Conservation (phyloP, 2,113 vertebrate species). For the Ceyx cyanopectus region DNA sequence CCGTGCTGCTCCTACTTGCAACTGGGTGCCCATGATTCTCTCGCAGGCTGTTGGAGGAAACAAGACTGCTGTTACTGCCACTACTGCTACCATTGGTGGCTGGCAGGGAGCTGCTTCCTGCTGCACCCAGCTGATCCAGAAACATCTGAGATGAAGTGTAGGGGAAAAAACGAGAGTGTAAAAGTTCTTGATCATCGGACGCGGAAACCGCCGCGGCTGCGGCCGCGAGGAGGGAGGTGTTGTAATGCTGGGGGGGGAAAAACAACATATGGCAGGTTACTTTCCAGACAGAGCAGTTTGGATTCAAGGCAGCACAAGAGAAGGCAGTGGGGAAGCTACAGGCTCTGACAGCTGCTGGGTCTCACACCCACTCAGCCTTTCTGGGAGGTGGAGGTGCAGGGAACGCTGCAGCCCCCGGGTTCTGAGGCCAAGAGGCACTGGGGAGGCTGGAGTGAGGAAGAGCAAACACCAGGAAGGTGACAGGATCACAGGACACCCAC, state of each 20-base stretch:
- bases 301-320: slow-evolving; percentile 3
- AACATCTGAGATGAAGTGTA: slow-evolving; percentile 95
- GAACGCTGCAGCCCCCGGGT: neutral
- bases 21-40: slow-evolving; percentile 85
- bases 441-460: neutral
- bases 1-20: slow-evolving; percentile 79
- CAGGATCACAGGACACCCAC: neutral
- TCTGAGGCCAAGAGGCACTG: neutral
- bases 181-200: slow-evolving; percentile 94
- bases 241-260: slow-evolving; percentile 88
- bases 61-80: slow-evolving; percentile 92
- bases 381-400: neutral
- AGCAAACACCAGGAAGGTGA: neutral
- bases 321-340: neutral
- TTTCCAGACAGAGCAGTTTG: neutral
- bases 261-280: neutral
- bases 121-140: slow-evolving; percentile 89
- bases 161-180: slow-evolving; percentile 92
- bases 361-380: neutral
- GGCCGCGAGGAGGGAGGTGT: slow-evolving; percentile 92
- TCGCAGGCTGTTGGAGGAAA: slow-evolving; percentile 90
- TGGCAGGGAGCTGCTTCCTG: slow-evolving; percentile 81
- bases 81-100: slow-evolving; percentile 88
- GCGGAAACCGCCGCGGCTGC: slow-evolving; percentile 91
- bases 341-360: neutral